Percentiles rank a stretch among this genome's conserved stretches.
phyloP scores from a whole-genome alignment of 2,797 vertebrate genomes.

The Odontamblyopus rebecca region DNA sequence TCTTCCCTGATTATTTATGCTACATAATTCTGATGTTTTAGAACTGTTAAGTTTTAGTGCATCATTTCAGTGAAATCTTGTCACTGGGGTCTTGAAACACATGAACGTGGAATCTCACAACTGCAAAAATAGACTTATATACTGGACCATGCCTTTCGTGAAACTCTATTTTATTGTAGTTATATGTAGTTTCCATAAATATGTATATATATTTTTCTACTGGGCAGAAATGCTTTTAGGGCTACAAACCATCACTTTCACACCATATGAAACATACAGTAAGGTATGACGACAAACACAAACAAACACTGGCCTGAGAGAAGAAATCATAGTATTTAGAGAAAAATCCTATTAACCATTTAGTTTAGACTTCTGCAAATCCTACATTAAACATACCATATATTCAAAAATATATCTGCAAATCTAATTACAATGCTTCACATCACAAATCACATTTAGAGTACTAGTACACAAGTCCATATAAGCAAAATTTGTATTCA shows the following conservation, averaged over 20 bases:
- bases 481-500: neutral
- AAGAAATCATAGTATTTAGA: too few species aligned
- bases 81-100: neutral
- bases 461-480: neutral
- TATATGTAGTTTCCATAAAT: neutral
- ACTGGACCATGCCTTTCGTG: neutral
- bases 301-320: too few species aligned
- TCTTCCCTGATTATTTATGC: neutral
- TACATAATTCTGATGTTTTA: neutral
- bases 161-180: neutral
- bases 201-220: neutral
- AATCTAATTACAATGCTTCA: too few species aligned
- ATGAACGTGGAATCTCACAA: neutral
- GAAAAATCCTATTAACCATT: too few species aligned
- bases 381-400: too few species aligned
- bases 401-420: too few species aligned
- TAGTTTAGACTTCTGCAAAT: too few species aligned
- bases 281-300: too few species aligned
- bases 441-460: too few species aligned
- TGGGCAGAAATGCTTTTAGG: too few species aligned
- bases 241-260: too few species aligned
- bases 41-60: neutral
- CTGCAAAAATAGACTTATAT: neutral
- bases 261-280: too few species aligned
- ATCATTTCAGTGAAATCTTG: neutral